Evolutionary conservation across 53 echinoderm and acorn worm species (phyloP).

Genomic region (Crossaster papposus): DNA sequence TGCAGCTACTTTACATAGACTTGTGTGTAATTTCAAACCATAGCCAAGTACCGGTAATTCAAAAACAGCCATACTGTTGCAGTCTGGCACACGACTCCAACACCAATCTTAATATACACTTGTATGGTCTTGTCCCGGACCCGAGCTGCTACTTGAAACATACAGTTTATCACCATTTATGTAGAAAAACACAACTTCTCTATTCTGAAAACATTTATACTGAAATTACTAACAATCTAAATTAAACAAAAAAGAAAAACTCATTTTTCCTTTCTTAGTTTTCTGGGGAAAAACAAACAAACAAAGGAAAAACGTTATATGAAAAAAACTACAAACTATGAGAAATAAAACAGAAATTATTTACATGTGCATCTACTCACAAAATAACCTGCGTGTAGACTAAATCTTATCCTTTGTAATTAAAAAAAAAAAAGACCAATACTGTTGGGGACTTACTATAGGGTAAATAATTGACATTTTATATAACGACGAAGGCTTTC

Average conservation of each 20-base stretch:
- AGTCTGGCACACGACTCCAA: slow-evolving; percentile 9
- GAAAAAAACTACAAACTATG: slow-evolving; percentile 52
- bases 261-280: neutral
- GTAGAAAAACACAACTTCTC: slow-evolving; percentile 2
- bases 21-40: neutral
- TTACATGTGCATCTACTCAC: slow-evolving; percentile 43
- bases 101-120: neutral
- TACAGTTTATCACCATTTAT: slow-evolving; percentile 15
- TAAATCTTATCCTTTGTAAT: neutral
- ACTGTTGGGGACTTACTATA: neutral
- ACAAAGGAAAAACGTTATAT: slow-evolving; percentile 16
- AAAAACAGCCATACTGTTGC: too few relatives aligned
- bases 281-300: slow-evolving; percentile 16
- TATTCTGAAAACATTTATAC: slow-evolving; percentile 43
- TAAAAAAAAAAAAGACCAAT: neutral
- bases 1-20: too few relatives aligned
- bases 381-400: slow-evolving; percentile 16
- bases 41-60: too few relatives aligned
- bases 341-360: slow-evolving; percentile 30
- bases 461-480: slow-evolving; percentile 12
- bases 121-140: slow-evolving; percentile 22
- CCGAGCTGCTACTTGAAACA: slow-evolving; percentile 9
- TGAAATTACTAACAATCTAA: slow-evolving; percentile 25
- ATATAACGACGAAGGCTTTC: neutral
- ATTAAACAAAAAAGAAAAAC: slow-evolving; percentile 20